Conservation (phyloP, 2,888 invertebrate genomes). For the Perizoma affinitatum region DNA sequence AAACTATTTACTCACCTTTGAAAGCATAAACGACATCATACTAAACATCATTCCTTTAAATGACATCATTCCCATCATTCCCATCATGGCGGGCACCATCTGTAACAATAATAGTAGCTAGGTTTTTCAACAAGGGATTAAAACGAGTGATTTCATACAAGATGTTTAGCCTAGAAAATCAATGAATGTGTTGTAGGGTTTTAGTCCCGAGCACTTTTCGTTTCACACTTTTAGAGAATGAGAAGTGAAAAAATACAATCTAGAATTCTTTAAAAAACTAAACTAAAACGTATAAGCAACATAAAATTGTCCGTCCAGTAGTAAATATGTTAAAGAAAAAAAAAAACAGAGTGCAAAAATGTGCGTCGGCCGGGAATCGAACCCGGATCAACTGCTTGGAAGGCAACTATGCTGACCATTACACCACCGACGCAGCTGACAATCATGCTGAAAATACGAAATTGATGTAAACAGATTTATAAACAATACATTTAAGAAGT, state of each 20-base stretch:
- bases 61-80: slow-evolving; percentile 85
- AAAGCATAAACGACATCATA: slow-evolving; percentile 84
- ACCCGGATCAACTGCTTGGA: slow-evolving; percentile 85
- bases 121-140: too few species aligned
- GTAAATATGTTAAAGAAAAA: slow-evolving; percentile 2
- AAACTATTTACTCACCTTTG: slow-evolving; percentile 70
- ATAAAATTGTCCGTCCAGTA: not conserved
- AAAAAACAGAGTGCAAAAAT: slow-evolving; percentile 41
- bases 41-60: slow-evolving; percentile 86
- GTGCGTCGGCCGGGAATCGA: slow-evolving; percentile 83
- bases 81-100: slow-evolving; percentile 82
- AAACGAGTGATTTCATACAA: too few species aligned
- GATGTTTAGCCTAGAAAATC: too few species aligned
- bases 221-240: too few species aligned
- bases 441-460: not conserved
- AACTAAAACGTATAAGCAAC: not conserved
- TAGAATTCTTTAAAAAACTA: not conserved
- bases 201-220: too few species aligned
- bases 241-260: too few species aligned
- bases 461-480: too few species aligned
- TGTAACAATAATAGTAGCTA: slow-evolving; percentile 40
- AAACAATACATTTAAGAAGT: too few species aligned
- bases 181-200: too few species aligned
- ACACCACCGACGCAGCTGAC: slow-evolving; percentile 77
- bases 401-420: slow-evolving; percentile 85